Evolutionary conservation across 2,797 vertebrate genomes (phyloP).

Genomic region (Rhabdomys pumilio): DNA sequence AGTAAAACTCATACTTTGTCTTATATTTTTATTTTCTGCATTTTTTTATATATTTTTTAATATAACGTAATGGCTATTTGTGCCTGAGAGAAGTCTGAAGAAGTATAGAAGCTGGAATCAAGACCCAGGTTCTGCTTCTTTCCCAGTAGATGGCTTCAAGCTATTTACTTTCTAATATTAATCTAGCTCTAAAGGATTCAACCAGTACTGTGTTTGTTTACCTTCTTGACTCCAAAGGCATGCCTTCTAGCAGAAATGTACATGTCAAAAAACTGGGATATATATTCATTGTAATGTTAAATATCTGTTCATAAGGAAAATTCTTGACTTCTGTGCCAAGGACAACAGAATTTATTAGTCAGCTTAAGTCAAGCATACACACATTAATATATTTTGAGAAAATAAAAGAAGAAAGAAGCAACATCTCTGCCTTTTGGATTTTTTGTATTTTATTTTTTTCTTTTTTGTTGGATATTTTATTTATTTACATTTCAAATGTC

Average conservation of each 20-base stretch:
- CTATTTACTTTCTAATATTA: neutral
- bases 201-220: neutral
- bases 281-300: constrained; percentile 66
- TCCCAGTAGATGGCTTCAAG: neutral
- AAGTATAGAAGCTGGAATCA: no score
- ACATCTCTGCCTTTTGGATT: neutral
- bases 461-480: no score
- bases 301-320: constrained; percentile 6
- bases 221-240: constrained; percentile 46
- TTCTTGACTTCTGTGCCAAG: constrained; percentile 31
- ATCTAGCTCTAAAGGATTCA: neutral
- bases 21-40: constrained; percentile 9
- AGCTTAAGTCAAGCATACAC: neutral
- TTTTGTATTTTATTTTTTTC: no score
- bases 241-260: constrained; percentile 56
- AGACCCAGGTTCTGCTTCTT: neutral
- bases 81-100: neutral
- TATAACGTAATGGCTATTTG: neutral
- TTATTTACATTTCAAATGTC: no score
- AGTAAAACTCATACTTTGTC: neutral
- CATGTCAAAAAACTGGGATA: constrained; percentile 37
- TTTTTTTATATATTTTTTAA: neutral
- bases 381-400: neutral
- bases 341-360: neutral
- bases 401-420: neutral